Base-by-base conservation (phyloP, 2,797 vertebrate species). In the Lophius americanus region DNA sequence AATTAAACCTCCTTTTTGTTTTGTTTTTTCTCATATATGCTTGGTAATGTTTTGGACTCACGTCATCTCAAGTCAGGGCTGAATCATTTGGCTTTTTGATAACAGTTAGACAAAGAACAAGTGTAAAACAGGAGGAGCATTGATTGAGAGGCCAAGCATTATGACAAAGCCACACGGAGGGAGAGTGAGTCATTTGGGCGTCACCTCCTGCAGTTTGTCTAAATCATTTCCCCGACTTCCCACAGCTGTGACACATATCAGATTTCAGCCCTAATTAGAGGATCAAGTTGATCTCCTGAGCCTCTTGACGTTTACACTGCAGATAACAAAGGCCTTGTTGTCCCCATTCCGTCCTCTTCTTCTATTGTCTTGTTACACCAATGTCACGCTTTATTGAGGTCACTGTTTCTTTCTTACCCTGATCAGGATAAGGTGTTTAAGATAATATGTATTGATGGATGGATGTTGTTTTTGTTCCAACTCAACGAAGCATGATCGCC, bases 201-300 rank as follows among this genome's bases (percentile, higher is more conserved):
- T 75, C 43, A 42, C 66, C 60, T 59, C 62, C 60, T 49, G 46
- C 52, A 62, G 71, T 64, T 61, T 58, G 10, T 13, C 59, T 62
- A 65, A 75, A 64, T 66, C 50, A 54, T 79, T 65, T 67, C 14
- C 37, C 35, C 5, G 65, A 50, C 46, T 75, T 43, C 60, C 33
- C 55, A 60, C 67, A 67, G 71, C 64, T 72, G 64, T 37, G 67
- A 55, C 62, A 63, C 44, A 1, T 35, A 68, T 80, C 76, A 60
- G 7, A 54, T 84, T 76, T 71, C 82, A 64, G 59, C 51, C 54
- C 64, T 68, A 69, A 84, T 80, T 75, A 80, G 13, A 69, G 68
- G 73, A 76, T 81, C 52, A 49, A 35, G 60, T 54, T 70, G 38
- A 41, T 69, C 70, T 68, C 65, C 32, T 4, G 68, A 73, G 75